Conservation (phyloP, 2,797 vertebrate genomes). For the Zalophus californianus region DNA sequence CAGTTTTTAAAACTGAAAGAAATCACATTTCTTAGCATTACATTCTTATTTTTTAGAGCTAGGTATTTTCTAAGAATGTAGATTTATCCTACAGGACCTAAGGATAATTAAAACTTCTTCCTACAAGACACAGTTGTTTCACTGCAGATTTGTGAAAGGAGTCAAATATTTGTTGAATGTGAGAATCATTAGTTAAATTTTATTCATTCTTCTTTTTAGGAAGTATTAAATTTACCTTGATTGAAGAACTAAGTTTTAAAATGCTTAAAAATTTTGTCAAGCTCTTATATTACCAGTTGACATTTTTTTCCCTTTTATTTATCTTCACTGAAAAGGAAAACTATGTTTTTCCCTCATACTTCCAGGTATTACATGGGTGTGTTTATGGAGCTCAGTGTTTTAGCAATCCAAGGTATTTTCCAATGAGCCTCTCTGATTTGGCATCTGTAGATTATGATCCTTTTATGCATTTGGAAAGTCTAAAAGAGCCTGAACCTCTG, state of each 20-base stretch:
- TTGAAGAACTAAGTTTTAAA: constrained; percentile 61
- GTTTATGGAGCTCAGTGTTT: constrained; percentile 99
- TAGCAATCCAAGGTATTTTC: constrained; percentile 96
- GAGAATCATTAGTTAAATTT: constrained; percentile 28
- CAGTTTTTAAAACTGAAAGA: neutral
- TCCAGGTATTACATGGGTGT: constrained; percentile 97
- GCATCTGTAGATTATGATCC: constrained; percentile 96
- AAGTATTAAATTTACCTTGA: constrained; percentile 37
- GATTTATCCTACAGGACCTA: neutral
- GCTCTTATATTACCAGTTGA: constrained; percentile 7
- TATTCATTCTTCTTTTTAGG: neutral
- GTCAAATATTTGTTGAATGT: constrained; percentile 25
- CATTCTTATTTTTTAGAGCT: constrained; percentile 62
- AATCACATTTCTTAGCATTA: constrained; percentile 61
- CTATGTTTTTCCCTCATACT: constrained; percentile 52
- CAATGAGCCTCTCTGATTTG: constrained; percentile 96
- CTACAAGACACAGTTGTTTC: neutral
- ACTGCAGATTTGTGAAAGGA: constrained; percentile 51
- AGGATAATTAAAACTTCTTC: constrained; percentile 50
- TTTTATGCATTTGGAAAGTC: constrained; percentile 95
- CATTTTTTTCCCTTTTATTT: constrained; percentile 34
- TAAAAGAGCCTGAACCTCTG: constrained; percentile 97
- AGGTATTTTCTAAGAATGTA: constrained; percentile 37
- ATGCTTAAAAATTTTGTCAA: constrained; percentile 22
- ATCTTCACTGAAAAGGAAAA: constrained; percentile 48